Base-by-base conservation (phyloP, 2,797 vertebrate species). In the Numenius phaeopus region DNA sequence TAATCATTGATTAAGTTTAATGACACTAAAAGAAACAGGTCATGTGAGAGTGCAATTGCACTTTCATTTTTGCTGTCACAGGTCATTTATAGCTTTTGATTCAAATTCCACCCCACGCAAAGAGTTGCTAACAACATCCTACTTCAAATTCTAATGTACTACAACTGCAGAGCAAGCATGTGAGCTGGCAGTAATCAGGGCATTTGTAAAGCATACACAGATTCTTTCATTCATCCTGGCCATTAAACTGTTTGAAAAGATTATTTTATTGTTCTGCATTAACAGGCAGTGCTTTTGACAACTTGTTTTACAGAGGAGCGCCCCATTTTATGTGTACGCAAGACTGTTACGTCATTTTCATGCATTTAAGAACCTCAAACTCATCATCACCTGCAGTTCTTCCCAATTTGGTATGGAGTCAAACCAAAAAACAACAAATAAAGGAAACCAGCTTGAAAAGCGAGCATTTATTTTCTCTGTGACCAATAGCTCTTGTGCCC, bases 1-100 rank as follows among this genome's bases (percentile, higher is more conserved):
- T 98, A 98, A 97, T 98, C 83, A 98, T 97, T 97, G 95, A 95
- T 97, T 92, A 90, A 93, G 85, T 96, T 97, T 97, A 97, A 97
- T 97, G 93, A 95, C 95, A 97, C 82, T 92, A 97, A 95, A 97
- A 96, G 95, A 97, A 96, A 94, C 90, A 92, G 93, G 93, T 93
- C 95, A 90, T 95, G 97, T 96, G 95, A 97, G 96, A 96, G 95
- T 96, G 92, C 96, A 92, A 96, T 67, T 96, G 95, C 82, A 95
- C 95, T 97, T 97, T 95, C 89, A 95, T 95, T 96, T 96, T 96
- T 97, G 89, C 91, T 97, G 96, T 97, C 96, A 76, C 90, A 96
- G 91, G 96, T 96, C 94, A 94, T 91, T 97, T 96, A 94, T 84
- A 84, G 91, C 88, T 95, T 95, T 97, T 90, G 91, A 97, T 97